These are phyloP conservation scores for Charanyca ferruginea DNA, from an alignment of 2,888 invertebrate species.

Conservation along the genomic window DNA sequence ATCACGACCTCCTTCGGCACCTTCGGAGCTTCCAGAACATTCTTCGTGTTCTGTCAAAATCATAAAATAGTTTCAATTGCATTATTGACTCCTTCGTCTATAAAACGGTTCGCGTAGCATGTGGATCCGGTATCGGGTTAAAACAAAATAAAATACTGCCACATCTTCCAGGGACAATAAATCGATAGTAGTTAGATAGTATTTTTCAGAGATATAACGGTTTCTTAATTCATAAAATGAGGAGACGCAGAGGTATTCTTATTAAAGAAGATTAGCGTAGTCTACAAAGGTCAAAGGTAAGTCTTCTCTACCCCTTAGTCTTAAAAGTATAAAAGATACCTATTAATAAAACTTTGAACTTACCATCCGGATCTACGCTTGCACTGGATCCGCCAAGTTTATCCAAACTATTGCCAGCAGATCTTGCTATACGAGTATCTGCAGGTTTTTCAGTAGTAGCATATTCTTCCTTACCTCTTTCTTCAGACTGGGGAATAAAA, in stretches of 20 bases:
- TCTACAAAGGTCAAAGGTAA: no score
- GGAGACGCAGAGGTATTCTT: no score
- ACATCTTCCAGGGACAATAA: no score
- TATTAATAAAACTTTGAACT: background rate
- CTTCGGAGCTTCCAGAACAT: slow-evolving; percentile 87
- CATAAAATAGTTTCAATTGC: background rate
- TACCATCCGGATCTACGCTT: slow-evolving; percentile 91
- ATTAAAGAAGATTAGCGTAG: no score
- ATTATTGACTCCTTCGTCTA: background rate
- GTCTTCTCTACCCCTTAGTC: no score
- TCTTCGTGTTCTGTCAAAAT: slow-evolving; percentile 90
- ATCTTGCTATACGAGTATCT: slow-evolving; percentile 91
- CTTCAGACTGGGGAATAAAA: slow-evolving; percentile 91
- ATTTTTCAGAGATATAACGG: no score
- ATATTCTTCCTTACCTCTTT: slow-evolving; percentile 93
- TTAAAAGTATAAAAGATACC: slow-evolving; percentile 8
- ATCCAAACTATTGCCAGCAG: slow-evolving; percentile 94
- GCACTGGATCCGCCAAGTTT: slow-evolving; percentile 93
- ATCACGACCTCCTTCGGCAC: slow-evolving; percentile 87
- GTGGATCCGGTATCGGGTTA: background rate
- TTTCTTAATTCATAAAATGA: no score
- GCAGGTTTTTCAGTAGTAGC: slow-evolving; percentile 88
- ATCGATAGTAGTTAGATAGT: no score
- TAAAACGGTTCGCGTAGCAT: background rate
- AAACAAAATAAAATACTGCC: no score